phyloP scores from a whole-genome alignment of 2,888 invertebrate species.

The Sphecodes monilicornis region DNA sequence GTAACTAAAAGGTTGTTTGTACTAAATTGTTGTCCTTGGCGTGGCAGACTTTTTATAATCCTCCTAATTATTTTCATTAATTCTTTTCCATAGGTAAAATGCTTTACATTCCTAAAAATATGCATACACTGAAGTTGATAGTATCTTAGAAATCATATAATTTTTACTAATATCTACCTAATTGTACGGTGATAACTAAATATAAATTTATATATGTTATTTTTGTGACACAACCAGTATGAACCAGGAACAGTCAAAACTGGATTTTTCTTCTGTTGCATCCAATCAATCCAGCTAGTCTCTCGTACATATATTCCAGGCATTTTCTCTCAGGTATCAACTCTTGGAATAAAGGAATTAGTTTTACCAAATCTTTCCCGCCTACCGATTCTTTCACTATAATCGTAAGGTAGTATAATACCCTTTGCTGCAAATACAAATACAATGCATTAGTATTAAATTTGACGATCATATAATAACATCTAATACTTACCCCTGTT shows the following conservation, averaged over 20 bases:
- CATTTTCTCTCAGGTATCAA: constrained; percentile 82
- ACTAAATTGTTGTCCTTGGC: constrained; percentile 80
- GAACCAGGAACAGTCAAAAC: constrained; percentile 81
- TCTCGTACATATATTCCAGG: constrained; percentile 83
- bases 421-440: constrained; percentile 79
- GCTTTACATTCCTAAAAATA: constrained; percentile 72
- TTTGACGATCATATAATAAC: background rate
- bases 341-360: constrained; percentile 82
- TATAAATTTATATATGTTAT: constrained; percentile 82
- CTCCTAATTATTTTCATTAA: constrained; percentile 81
- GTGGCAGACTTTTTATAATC: constrained; percentile 79
- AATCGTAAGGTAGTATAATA: constrained; percentile 81
- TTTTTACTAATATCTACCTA: constrained; percentile 68
- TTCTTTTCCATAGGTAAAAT: constrained; percentile 78
- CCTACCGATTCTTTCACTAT: constrained; percentile 75
- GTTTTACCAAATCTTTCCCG: constrained; percentile 73
- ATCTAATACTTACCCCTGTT: constrained; percentile 75
- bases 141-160: background rate
- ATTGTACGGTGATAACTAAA: constrained; percentile 78
- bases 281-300: constrained; percentile 80
- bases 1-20: constrained; percentile 81
- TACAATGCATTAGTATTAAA: background rate
- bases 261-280: constrained; percentile 75
- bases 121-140: background rate
- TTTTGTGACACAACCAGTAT: constrained; percentile 82